phyloP scores from a whole-genome alignment of 2,888 invertebrate genomes.

The Cataglyphis cursor region DNA sequence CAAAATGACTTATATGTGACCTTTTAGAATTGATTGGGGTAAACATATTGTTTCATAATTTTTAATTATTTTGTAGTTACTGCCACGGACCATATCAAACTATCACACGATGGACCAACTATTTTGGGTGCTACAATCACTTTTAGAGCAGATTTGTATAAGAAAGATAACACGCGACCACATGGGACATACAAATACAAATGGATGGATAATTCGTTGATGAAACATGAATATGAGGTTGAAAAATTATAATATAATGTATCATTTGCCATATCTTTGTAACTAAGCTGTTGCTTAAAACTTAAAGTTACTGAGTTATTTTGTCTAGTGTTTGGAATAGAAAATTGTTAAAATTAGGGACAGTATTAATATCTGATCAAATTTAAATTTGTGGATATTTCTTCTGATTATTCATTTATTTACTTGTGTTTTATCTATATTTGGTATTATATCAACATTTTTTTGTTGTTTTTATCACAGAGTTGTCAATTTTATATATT shows the following conservation, averaged over 20 bases:
- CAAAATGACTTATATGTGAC: too few relatives aligned
- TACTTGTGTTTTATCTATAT: background rate
- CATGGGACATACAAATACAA: conserved; percentile 88
- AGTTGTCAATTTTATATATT: conserved; percentile 41
- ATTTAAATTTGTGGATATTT: conserved; percentile 28
- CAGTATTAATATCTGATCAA: background rate
- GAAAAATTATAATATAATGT: conserved; percentile 60
- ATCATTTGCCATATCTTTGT: background rate
- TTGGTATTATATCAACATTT: conserved; percentile 30
- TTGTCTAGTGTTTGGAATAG: background rate
- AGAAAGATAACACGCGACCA: conserved; percentile 82
- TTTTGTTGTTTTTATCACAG: conserved; percentile 39
- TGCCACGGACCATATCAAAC: conserved; percentile 83
- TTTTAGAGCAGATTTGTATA: conserved; percentile 89
- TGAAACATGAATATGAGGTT: conserved; percentile 87
- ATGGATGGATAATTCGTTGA: conserved; percentile 90
- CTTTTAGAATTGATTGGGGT: background rate
- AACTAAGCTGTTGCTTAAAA: background rate
- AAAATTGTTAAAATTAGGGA: background rate
- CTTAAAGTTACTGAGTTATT: background rate
- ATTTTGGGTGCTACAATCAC: conserved; percentile 91
- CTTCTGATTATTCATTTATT: conserved; percentile 6
- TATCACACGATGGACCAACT: conserved; percentile 90
- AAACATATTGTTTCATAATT: background rate
- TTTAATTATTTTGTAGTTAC: conserved; percentile 58